Conservation (phyloP, 2,113 vertebrate genomes). For the Larimichthys crocea region DNA sequence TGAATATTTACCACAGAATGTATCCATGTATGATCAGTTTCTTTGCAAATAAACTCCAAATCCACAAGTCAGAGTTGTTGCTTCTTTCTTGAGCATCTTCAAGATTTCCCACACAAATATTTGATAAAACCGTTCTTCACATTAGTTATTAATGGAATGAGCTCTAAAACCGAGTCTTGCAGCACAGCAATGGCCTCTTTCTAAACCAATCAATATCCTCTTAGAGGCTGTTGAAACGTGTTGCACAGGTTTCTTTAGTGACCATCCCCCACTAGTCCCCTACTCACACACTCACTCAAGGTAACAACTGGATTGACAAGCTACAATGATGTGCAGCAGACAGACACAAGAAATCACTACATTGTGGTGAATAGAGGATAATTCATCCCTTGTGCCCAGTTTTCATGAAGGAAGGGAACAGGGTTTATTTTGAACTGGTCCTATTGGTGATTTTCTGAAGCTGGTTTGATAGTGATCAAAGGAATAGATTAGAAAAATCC, state of each 20-base stretch:
- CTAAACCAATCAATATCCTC: slow-evolving; percentile 68
- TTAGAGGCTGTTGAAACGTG: slow-evolving; percentile 55
- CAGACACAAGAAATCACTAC: slow-evolving; percentile 19
- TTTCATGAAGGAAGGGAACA: not conserved
- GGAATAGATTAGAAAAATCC: too few relatives aligned
- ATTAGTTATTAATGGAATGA: slow-evolving; percentile 31
- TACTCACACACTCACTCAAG: slow-evolving; percentile 4
- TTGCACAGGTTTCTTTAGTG: slow-evolving; percentile 47
- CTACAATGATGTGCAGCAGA: not conserved
- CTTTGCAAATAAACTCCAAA: too few relatives aligned
- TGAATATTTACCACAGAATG: too few relatives aligned
- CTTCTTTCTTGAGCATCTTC: too few relatives aligned
- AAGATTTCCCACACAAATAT: not conserved
- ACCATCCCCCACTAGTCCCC: slow-evolving; percentile 38
- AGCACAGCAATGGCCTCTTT: slow-evolving; percentile 50
- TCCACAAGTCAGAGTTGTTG: too few relatives aligned
- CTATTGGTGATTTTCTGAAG: not conserved
- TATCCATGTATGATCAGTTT: too few relatives aligned
- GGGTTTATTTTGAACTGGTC: not conserved
- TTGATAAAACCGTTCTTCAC: slow-evolving; percentile 13
- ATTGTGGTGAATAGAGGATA: slow-evolving; percentile 1
- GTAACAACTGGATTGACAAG: slow-evolving; percentile 23
- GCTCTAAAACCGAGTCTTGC: slow-evolving; percentile 30
- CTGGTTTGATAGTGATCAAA: not conserved
- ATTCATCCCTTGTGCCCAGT: slow-evolving; percentile 9